Conservation (phyloP, 2,797 vertebrate genomes). For the Myotis vivesi region DNA sequence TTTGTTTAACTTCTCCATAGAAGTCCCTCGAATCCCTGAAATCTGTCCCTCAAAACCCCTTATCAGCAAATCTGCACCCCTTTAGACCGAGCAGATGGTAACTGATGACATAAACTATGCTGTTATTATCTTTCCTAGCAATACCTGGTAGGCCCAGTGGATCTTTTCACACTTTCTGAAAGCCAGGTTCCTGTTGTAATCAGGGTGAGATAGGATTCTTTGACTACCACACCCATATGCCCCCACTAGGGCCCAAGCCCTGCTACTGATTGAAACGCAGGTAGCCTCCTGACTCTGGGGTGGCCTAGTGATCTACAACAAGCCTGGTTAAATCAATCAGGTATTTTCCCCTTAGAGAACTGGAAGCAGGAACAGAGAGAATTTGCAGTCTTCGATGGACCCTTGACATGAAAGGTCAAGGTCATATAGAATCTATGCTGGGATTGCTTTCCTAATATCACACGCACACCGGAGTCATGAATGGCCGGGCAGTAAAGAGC, state of each 20-base stretch:
- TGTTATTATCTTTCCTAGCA: background rate
- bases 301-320: background rate
- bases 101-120: background rate
- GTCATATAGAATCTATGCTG: background rate
- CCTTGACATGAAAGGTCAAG: background rate
- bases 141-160: background rate
- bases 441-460: background rate
- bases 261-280: background rate
- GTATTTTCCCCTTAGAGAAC: background rate
- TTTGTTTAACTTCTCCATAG: constrained; percentile 40
- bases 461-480: background rate
- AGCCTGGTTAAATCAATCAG: background rate
- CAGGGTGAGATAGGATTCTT: background rate
- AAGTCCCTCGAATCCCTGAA: constrained; percentile 22
- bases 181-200: background rate
- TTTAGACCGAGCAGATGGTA: background rate
- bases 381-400: background rate
- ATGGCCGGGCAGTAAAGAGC: background rate
- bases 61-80: background rate
- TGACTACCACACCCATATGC: background rate
- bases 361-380: background rate
- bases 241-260: background rate
- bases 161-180: background rate
- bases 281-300: background rate
- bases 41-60: background rate